Base-by-base conservation (phyloP, 2,888 invertebrate genomes). In the Euproctis similis region DNA sequence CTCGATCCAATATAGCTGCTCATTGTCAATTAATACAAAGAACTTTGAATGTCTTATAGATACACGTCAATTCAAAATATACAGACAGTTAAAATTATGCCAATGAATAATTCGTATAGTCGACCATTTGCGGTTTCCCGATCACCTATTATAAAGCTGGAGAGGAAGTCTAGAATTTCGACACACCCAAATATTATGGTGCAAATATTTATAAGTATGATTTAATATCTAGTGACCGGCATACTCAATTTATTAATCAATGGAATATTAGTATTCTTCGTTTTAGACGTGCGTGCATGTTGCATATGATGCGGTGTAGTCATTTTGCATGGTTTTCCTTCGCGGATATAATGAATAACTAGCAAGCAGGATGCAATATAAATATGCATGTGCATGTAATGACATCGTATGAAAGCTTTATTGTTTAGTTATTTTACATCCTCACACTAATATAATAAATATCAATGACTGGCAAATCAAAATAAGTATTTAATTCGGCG, bases 151-250 rank as follows among this genome's bases (percentile, higher is more conserved):
- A 10, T 9, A 39, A 27, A 19, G 31, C 24, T n/a, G 3, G 24
- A 17, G 22, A 42, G 42, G 42, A 41, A 43, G 48, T 44, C 42
- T 50, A 46, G 43, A 39, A 40, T 45, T 25, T 27, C 34, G 39
- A 45, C 36, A n/a, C 44, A 30, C 39, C 39, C 36, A 43, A 38
- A 41, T 47, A 32, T 42, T 32, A 36, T 39, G 24, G 32, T 23
- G 28, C 26, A 31, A 30, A 21, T 30, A 23, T 20, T 28, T 24
- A 25, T 29, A 34, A 51, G 39, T 24, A 34, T 36, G 39, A 51
- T 38, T 28, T 21, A 4, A 14, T 14, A 26, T 51, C 17, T 21
- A 44, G 34, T 18, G 34, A 22, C 20, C 29, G 4, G 52, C 41
- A 51, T 49, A 45, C 24, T n/a, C n/a, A 34, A 50, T 27, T 44